A percentile compares a stretch with the other conserved stretches of the same genome.
These are phyloP conservation scores for Pitta sordida DNA, from an alignment of 2,113 vertebrate genomes.

Conservation along the genomic window DNA sequence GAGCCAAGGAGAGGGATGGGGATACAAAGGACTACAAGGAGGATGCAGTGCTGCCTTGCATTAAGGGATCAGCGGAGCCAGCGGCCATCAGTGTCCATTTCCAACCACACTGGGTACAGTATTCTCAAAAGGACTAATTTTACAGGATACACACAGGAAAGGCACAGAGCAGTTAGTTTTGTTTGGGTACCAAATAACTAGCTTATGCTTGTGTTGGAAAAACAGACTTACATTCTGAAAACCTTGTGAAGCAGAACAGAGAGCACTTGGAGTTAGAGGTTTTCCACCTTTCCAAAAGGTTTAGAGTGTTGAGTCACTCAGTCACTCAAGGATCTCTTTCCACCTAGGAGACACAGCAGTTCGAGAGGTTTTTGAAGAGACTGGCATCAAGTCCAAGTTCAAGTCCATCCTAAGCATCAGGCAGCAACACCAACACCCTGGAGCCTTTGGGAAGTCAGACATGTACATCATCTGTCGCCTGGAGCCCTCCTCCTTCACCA, in stretches of 20 bases:
- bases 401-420: conserved; percentile 87
- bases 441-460: conserved; percentile 90
- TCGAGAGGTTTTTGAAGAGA: conserved; percentile 93
- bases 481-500: conserved; percentile 79
- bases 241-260: neutral
- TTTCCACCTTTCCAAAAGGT: neutral
- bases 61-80: neutral
- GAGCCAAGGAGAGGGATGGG: neutral
- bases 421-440: conserved; percentile 88
- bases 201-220: neutral
- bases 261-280: neutral
- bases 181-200: neutral
- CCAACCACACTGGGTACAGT: neutral
- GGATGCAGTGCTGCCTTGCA: neutral
- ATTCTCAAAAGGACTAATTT: neutral
- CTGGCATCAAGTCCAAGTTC: conserved; percentile 89
- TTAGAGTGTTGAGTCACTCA: neutral
- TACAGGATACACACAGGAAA: neutral
- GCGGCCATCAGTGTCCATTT: neutral
- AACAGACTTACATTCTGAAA: neutral
- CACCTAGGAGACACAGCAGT: conserved; percentile 83
- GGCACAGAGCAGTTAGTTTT: neutral
- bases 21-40: neutral
- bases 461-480: conserved; percentile 92
- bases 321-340: neutral